phyloP scores from a whole-genome alignment of 2,888 invertebrate genomes.

The Drosophila peninsularis region DNA sequence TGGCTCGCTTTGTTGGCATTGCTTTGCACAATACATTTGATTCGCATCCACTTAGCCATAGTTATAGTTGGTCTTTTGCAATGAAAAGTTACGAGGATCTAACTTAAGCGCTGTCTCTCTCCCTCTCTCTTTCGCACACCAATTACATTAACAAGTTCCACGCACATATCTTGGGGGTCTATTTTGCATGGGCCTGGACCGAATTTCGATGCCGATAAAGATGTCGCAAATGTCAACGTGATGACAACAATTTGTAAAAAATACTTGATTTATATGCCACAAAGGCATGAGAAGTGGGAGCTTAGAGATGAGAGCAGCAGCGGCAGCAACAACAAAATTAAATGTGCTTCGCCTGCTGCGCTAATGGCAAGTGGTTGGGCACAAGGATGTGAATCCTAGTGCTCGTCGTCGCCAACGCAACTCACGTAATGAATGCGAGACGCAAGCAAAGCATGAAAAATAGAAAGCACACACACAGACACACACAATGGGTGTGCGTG shows the following conservation, averaged over 20 bases:
- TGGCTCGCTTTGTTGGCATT: constrained; percentile 6
- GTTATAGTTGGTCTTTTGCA: constrained; percentile 30
- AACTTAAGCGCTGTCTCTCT: neutral
- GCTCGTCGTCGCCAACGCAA: constrained; percentile 66
- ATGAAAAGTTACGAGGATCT: neutral
- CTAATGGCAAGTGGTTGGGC: constrained; percentile 54
- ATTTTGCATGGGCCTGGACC: constrained; percentile 45
- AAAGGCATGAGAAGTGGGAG: constrained; percentile 21
- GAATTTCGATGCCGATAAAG: constrained; percentile 62
- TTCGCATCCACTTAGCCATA: constrained; percentile 38
- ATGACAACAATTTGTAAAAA: constrained; percentile 81
- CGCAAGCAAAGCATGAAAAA: constrained; percentile 64
- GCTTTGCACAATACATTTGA: constrained; percentile 13
- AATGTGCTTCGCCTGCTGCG: constrained; percentile 64
- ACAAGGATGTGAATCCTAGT: constrained; percentile 34
- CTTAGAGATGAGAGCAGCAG: constrained; percentile 3
- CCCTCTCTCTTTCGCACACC: constrained; percentile 10
- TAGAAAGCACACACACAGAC: constrained; percentile 42
- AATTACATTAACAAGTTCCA: constrained; percentile 49
- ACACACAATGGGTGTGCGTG: constrained; percentile 1
- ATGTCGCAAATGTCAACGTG: constrained; percentile 78
- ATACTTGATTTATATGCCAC: constrained; percentile 75
- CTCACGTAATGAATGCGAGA: constrained; percentile 76
- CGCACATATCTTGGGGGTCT: constrained; percentile 12
- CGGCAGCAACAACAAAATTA: constrained; percentile 50